A percentile compares a stretch with the other conserved stretches of the same genome.
These are phyloP conservation scores for Oreochromis tanganicae DNA, from an alignment of 2,113 vertebrate genomes.

Conservation along the genomic window DNA sequence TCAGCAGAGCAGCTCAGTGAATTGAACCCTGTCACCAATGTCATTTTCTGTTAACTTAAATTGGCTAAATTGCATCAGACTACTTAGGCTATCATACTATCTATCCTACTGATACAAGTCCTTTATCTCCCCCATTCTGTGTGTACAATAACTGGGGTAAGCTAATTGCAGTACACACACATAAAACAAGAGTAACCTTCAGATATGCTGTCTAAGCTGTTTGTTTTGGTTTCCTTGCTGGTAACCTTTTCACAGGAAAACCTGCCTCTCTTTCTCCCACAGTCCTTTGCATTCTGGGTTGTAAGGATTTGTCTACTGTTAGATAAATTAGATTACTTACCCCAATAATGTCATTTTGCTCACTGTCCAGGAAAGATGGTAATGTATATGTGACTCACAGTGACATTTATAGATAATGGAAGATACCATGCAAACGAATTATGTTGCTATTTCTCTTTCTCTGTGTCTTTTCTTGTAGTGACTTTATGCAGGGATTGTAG, in stretches of 20 bases:
- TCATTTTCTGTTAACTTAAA: slow-evolving; percentile 37
- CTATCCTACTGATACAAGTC: background rate
- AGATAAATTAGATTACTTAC: background rate
- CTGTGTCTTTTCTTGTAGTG: background rate
- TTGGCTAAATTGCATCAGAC: slow-evolving; percentile 13
- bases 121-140: background rate
- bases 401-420: background rate
- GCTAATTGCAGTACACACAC: background rate
- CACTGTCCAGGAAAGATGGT: background rate
- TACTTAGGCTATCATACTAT: slow-evolving; percentile 17
- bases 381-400: background rate
- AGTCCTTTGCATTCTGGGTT: background rate
- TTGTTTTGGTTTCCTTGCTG: slow-evolving; percentile 5
- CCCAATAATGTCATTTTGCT: background rate
- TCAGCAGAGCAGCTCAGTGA: background rate
- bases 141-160: background rate
- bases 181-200: slow-evolving; percentile 13
- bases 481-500: background rate
- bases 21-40: slow-evolving; percentile 37
- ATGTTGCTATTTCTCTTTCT: background rate
- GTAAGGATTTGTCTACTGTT: background rate
- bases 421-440: background rate
- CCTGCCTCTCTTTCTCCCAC: background rate
- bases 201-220: slow-evolving; percentile 31
- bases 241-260: slow-evolving; percentile 21